phyloP scores from a whole-genome alignment of 2,797 vertebrate species.

The Phylloscopus collybita region DNA sequence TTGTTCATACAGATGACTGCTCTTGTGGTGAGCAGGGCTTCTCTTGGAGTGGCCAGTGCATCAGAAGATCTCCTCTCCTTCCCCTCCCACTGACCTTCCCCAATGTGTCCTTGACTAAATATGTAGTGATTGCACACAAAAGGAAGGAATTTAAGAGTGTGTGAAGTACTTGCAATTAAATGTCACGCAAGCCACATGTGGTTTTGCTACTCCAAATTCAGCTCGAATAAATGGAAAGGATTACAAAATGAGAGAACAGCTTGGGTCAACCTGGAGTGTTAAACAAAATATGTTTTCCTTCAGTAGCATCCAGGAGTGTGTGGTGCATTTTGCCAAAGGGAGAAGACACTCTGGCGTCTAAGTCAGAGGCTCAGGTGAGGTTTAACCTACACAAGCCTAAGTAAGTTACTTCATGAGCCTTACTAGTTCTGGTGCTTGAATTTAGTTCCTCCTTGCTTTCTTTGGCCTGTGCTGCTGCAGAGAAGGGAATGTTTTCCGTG shows the following conservation, averaged over 20 bases:
- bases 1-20: not conserved
- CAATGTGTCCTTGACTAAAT: slow-evolving; percentile 25
- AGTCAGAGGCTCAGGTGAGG: not conserved
- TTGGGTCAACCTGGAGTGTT: slow-evolving; percentile 47
- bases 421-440: not conserved
- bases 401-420: not conserved
- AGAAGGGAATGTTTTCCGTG: slow-evolving; percentile 7
- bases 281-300: slow-evolving; percentile 46
- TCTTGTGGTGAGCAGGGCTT: slow-evolving; percentile 8
- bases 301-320: slow-evolving; percentile 4
- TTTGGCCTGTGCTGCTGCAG: not conserved
- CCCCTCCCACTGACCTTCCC: slow-evolving; percentile 39
- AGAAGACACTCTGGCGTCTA: not conserved
- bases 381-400: not conserved
- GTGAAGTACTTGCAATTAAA: slow-evolving; percentile 63
- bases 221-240: slow-evolving; percentile 57
- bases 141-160: slow-evolving; percentile 64
- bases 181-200: slow-evolving; percentile 64
- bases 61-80: not conserved
- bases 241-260: slow-evolving; percentile 54
- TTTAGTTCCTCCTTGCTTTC: not conserved
- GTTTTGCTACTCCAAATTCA: slow-evolving; percentile 66
- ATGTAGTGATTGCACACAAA: slow-evolving; percentile 35
- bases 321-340: not conserved
- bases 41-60: not conserved